Evolutionary conservation across 2,888 invertebrate species (phyloP).

Genomic region (Leistus spinibarbis): DNA sequence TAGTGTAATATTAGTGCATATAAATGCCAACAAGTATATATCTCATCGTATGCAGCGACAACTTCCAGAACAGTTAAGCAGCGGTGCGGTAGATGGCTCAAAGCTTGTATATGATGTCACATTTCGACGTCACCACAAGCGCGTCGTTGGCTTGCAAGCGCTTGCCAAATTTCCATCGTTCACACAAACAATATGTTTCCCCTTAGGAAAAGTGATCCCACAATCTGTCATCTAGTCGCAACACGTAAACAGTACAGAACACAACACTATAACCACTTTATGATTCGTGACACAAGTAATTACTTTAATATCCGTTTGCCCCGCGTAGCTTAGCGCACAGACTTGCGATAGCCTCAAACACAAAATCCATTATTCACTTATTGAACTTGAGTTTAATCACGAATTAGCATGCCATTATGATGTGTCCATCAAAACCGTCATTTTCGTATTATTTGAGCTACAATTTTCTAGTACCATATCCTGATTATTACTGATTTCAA

Average conservation of each 20-base stretch:
- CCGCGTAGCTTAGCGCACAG: neutral
- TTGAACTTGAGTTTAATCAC: neutral
- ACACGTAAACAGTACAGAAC: conserved; percentile 2
- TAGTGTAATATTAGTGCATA: no score
- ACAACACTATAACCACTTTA: conserved; percentile 27
- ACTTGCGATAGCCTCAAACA: neutral
- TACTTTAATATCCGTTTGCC: conserved; percentile 30
- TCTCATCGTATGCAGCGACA: no score
- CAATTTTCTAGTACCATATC: neutral
- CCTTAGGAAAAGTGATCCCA: conserved; percentile 27
- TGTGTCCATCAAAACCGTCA: neutral
- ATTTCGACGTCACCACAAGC: neutral
- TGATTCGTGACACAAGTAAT: conserved; percentile 34
- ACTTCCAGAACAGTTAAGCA: no score
- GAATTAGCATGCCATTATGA: conserved; percentile 7
- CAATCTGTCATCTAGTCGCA: conserved; percentile 28
- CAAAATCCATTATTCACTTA: neutral
- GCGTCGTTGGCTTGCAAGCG: neutral
- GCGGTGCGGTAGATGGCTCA: no score
- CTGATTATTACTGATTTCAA: no score
- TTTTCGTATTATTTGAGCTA: neutral
- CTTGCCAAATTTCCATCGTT: neutral
- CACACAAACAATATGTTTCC: conserved; percentile 11
- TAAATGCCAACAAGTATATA: no score
- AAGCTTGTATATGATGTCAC: neutral